Evolutionary conservation across 1,140 invertebrate species (phyloP).

Genomic region (Goniozus legneri): DNA sequence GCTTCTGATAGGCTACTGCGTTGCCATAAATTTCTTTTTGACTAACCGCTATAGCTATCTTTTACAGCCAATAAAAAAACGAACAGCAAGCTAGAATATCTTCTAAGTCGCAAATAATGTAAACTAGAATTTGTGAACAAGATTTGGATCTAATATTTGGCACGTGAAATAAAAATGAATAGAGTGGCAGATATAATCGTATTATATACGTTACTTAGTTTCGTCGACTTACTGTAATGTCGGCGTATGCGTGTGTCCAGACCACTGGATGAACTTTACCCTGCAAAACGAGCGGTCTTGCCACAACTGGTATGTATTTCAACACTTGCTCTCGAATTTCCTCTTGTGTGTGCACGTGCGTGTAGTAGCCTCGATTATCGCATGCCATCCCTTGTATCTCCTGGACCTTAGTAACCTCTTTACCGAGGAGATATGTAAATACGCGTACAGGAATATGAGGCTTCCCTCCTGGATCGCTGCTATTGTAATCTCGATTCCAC

Average conservation of each 20-base stretch:
- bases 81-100: no score
- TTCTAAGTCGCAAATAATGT: neutral
- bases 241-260: slow-evolving; percentile 87
- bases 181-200: no score
- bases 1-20: no score
- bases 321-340: slow-evolving; percentile 92
- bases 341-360: slow-evolving; percentile 87
- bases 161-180: no score
- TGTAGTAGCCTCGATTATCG: slow-evolving; percentile 89
- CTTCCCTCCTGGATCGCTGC: no score
- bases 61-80: no score
- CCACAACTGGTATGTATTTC: slow-evolving; percentile 88
- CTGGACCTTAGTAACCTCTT: slow-evolving; percentile 87
- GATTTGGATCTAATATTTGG: no score
- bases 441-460: slow-evolving; percentile 82
- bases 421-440: slow-evolving; percentile 95
- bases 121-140: neutral
- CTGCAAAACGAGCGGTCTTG: slow-evolving; percentile 79
- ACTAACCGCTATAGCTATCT: no score
- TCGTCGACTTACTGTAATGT: slow-evolving; percentile 77
- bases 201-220: no score
- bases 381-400: slow-evolving; percentile 97
- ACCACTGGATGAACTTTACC: slow-evolving; percentile 72
- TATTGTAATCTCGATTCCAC: slow-evolving; percentile 74
- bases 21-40: no score